Percentiles rank a stretch among this genome's conserved stretches.
Evolutionary conservation across 37 sponge, comb jelly and placozoan species (phyloP).

Genomic region (Aplysina aerophoba): DNA sequence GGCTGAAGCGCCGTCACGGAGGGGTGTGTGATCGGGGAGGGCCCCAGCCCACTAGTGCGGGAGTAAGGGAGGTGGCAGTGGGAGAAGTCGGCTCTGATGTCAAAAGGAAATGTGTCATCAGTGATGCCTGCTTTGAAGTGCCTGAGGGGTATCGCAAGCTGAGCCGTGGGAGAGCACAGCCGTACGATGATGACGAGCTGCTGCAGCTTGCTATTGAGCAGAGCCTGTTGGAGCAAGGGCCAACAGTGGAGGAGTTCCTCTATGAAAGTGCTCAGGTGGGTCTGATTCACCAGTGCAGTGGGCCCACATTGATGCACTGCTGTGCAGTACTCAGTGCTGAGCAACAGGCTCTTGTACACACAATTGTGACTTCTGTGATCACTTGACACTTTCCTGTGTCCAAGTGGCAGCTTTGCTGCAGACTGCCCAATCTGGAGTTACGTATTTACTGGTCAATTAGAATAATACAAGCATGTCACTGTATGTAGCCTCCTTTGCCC

Average conservation of each 20-base stretch:
- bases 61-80: not conserved
- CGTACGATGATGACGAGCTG: slow-evolving; percentile 88
- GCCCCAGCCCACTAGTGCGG: not conserved
- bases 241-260: not conserved
- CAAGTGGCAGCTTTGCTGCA: too few relatives aligned
- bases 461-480: not conserved
- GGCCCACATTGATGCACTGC: not conserved
- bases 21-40: not conserved
- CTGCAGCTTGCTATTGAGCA: slow-evolving; percentile 96
- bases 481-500: too few relatives aligned
- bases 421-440: too few relatives aligned
- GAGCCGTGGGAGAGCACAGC: not conserved
- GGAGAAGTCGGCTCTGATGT: slow-evolving; percentile 9
- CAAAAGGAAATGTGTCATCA: slow-evolving; percentile 52
- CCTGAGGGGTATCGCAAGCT: slow-evolving; percentile 68
- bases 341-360: too few relatives aligned
- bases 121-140: slow-evolving; percentile 76
- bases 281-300: slow-evolving; percentile 18
- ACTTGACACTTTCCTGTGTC: too few relatives aligned
- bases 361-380: too few relatives aligned
- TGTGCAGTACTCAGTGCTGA: too few relatives aligned
- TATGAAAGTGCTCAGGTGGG: not conserved
- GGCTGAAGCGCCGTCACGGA: slow-evolving; percentile 12
- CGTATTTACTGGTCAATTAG: too few relatives aligned
- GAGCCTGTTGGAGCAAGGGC: slow-evolving; percentile 80